Percentiles rank a stretch among this genome's conserved stretches.
These are phyloP conservation scores for Tachina grossa DNA, from an alignment of 2,888 invertebrate genomes.

Conservation along the genomic window DNA sequence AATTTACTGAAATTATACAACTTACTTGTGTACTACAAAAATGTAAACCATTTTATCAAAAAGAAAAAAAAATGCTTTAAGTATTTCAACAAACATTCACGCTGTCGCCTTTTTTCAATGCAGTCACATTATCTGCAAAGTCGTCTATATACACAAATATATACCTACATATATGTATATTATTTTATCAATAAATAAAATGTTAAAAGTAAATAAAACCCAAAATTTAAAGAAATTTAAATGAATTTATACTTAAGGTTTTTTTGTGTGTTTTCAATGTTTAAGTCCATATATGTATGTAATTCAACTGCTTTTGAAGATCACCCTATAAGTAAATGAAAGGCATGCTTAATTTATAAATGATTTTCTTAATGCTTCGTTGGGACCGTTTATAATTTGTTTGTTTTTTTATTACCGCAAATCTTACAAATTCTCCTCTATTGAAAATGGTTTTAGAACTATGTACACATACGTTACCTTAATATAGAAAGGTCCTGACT, in stretches of 20 bases:
- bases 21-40: background rate
- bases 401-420: background rate
- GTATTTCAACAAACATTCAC: slow-evolving; percentile 35
- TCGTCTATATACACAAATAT: background rate
- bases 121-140: slow-evolving; percentile 15
- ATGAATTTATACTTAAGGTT: slow-evolving; percentile 49
- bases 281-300: background rate
- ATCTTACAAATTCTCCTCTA: no score
- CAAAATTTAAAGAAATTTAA: slow-evolving; percentile 11
- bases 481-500: no score
- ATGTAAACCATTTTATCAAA: slow-evolving; percentile 8
- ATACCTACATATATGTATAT: background rate
- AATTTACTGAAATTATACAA: background rate
- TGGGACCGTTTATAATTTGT: background rate
- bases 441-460: background rate
- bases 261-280: slow-evolving; percentile 22
- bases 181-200: slow-evolving; percentile 49
- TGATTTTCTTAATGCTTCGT: background rate
- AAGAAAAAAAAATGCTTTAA: slow-evolving; percentile 14
- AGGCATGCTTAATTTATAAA: background rate
- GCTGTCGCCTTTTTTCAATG: slow-evolving; percentile 28
- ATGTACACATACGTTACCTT: no score
- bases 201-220: slow-evolving; percentile 18
- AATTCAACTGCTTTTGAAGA: background rate
- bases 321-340: slow-evolving; percentile 14